Evolutionary conservation across 2,797 vertebrate genomes (phyloP).

Genomic region (Cynopterus sphinx): DNA sequence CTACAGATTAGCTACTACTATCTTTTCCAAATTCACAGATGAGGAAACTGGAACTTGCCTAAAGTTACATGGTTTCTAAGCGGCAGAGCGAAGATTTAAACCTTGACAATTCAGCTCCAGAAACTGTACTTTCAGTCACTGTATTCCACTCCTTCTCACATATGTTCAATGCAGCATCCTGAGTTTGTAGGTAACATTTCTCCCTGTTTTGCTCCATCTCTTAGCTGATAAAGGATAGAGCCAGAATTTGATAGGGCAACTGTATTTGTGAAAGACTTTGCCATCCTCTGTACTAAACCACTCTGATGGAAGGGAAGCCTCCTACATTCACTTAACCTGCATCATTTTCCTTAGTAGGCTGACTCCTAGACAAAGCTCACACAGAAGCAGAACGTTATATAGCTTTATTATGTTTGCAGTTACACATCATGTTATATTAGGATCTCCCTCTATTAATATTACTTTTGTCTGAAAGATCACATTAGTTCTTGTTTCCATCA

Average conservation of each 20-base stretch:
- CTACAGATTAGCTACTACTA: not conserved
- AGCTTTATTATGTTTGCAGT: conserved; percentile 57
- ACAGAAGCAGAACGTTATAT: conserved; percentile 9
- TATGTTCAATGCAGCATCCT: not conserved
- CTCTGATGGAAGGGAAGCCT: not conserved
- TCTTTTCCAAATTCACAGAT: not conserved
- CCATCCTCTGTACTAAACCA: not conserved
- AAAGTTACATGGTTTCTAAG: not conserved
- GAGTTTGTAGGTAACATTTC: not conserved
- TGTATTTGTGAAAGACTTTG: accelerated
- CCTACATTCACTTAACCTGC: not conserved
- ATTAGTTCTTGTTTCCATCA: conserved; percentile 52
- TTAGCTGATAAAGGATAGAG: not conserved
- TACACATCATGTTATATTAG: conserved; percentile 60
- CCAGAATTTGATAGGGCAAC: not conserved
- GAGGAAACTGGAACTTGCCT: not conserved
- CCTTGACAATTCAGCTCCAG: not conserved
- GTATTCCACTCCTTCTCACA: not conserved
- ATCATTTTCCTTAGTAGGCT: not conserved
- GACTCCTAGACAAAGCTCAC: not conserved
- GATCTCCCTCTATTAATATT: conserved; percentile 51
- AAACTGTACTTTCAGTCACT: not conserved
- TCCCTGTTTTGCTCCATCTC: not conserved
- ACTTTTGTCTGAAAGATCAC: conserved; percentile 50
- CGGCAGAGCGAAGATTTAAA: not conserved